phyloP scores from a whole-genome alignment of 2,888 invertebrate species.

The Baccha elongata region DNA sequence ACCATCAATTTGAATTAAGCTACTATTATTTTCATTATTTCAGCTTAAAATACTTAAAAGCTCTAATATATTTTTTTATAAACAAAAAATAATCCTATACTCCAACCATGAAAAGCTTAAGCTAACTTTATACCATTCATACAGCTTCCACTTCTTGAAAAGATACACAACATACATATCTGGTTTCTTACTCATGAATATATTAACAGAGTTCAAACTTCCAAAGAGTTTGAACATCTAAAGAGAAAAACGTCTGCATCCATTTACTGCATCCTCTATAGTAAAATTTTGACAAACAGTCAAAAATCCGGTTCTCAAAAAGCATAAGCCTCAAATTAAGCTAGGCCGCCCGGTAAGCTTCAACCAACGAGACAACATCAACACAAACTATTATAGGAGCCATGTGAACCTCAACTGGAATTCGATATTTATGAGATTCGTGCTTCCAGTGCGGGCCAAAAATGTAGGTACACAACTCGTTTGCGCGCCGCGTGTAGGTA shows the following conservation, averaged over 20 bases:
- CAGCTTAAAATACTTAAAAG: too few relatives aligned
- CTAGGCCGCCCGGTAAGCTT: constrained; percentile 24
- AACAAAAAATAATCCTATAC: constrained; percentile 11
- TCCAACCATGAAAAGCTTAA: constrained; percentile 17
- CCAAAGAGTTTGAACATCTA: constrained; percentile 8
- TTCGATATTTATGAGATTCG: constrained; percentile 68
- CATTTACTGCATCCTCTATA: constrained; percentile 14
- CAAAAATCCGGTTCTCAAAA: constrained; percentile 3
- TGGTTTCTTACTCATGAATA: constrained; percentile 32
- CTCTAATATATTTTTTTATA: too few relatives aligned
- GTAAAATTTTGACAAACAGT: neutral
- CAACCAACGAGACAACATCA: neutral
- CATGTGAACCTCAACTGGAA: constrained; percentile 67
- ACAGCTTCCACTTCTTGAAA: constrained; percentile 24
- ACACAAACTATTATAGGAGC: constrained; percentile 60
- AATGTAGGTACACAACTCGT: constrained; percentile 65
- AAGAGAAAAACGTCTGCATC: constrained; percentile 30
- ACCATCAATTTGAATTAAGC: too few relatives aligned
- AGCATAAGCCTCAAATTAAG: neutral
- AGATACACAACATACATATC: neutral
- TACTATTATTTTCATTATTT: too few relatives aligned
- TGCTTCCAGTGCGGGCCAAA: constrained; percentile 67
- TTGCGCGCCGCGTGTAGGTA: constrained; percentile 54
- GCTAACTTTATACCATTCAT: constrained; percentile 27
- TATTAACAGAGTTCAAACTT: too few relatives aligned